A percentile compares a stretch with the other conserved stretches of the same genome.
Evolutionary conservation across 2,888 invertebrate species (phyloP).

Genomic region (Lasioglossum lativentre): DNA sequence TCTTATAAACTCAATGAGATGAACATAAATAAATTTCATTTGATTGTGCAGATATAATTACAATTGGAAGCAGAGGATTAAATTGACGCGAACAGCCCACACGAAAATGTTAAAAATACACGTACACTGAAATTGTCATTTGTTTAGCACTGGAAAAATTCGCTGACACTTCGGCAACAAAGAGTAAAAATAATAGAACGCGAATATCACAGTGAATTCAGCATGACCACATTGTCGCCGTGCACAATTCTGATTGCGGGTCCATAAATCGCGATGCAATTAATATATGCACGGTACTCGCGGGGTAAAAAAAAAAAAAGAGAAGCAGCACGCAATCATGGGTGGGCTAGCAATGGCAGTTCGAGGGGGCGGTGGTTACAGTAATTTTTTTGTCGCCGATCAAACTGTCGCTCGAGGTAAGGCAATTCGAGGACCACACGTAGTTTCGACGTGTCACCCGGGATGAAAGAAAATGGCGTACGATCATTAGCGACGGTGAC

Average conservation of each 20-base stretch:
- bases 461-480: conserved; percentile 73
- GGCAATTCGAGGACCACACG: conserved; percentile 71
- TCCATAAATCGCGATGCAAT: not conserved
- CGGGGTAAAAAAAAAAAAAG: not conserved
- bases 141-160: too few species aligned
- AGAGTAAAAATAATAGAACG: not conserved
- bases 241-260: not conserved
- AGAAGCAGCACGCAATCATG: conserved; percentile 24
- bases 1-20: too few species aligned
- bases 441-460: conserved; percentile 72
- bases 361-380: conserved; percentile 40
- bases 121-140: not conserved
- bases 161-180: too few species aligned
- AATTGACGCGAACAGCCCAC: too few species aligned
- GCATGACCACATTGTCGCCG: not conserved
- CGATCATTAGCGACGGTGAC: conserved; percentile 80
- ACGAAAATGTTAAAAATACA: not conserved
- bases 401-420: conserved; percentile 55
- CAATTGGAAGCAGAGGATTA: too few species aligned
- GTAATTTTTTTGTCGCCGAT: conserved; percentile 65
- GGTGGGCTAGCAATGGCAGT: conserved; percentile 59
- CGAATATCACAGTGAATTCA: not conserved
- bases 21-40: too few species aligned
- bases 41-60: too few species aligned
- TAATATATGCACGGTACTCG: not conserved